Conservation (phyloP, 23 tunicate genomes). For the Halocynthia roretzi region DNA sequence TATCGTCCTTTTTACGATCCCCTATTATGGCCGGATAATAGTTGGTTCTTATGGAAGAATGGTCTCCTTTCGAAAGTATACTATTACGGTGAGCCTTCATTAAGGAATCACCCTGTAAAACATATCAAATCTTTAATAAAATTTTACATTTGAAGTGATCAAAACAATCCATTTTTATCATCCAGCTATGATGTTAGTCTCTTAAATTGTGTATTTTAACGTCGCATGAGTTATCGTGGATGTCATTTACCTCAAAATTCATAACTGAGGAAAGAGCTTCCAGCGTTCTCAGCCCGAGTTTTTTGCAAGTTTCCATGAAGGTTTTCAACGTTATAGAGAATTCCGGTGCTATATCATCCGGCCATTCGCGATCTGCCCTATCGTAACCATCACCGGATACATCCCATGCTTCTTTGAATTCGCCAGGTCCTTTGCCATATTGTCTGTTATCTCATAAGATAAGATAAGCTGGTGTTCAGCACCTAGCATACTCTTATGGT, state of each 20-base stretch:
- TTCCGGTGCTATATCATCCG: slow-evolving; percentile 18
- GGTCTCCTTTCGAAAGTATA: background rate
- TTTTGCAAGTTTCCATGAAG: slow-evolving; percentile 10
- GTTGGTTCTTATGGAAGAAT: background rate
- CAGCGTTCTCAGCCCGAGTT: background rate
- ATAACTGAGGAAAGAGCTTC: slow-evolving; percentile 5
- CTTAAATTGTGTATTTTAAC: too few species aligned
- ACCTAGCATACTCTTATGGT: too few species aligned
- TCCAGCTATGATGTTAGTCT: too few species aligned
- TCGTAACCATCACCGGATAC: slow-evolving; percentile 1
- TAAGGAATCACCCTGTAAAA: too few species aligned
- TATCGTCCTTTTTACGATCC: background rate
- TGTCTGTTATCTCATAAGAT: too few species aligned
- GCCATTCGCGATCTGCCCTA: slow-evolving; percentile 1
- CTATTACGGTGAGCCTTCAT: too few species aligned
- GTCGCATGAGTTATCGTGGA: too few species aligned
- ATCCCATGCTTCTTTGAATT: slow-evolving; percentile 25
- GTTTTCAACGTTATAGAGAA: background rate
- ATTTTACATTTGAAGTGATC: too few species aligned
- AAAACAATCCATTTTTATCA: too few species aligned
- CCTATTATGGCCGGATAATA: slow-evolving; percentile 4
- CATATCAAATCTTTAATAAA: too few species aligned
- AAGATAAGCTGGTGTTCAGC: too few species aligned
- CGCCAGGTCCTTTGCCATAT: slow-evolving; percentile 4
- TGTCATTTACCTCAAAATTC: background rate